Base-by-base conservation (phyloP, 2,888 invertebrate species). In the Tanytarsus gracilentus region DNA sequence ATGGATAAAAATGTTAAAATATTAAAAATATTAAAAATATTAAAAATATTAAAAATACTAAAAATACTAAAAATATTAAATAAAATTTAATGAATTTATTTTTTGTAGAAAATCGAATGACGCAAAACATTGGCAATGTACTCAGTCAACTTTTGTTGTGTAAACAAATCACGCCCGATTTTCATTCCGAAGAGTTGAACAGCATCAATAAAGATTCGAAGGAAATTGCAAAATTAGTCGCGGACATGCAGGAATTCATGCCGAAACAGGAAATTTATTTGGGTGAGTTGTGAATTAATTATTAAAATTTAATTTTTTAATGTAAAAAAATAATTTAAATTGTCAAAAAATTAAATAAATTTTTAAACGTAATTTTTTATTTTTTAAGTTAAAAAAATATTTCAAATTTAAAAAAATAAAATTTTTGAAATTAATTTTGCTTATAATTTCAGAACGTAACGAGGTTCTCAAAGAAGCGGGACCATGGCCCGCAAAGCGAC, bases 101-200 rank as follows among this genome's bases (percentile, higher is more conserved):
- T 64, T 63, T 76, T 74, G 56, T 76, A 88, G 91, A 90, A 70
- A 87, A 85, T 70, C 83, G 88, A 64, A 85, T 88, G n/a, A 87
- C 91, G 51, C 89, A 89, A 56, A 90, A 90, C 75, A 81, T 91
- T 69, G 89, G 90, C 65, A 89, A 88, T 74, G 90, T 89, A 63
- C 86, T 92, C 70, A 88, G 89, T 67, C 90, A 90, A 76, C 88
- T 91, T 66, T 77, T 91, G 66, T 77, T 91, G 62, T 89, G 90
- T 76, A 89, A 90, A 75, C 88, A 88, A 73, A 88, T 90, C 70
- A 88, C 88, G 61, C 88, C 89, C 4, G 89, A 92, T 71, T 92
- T 92, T 76, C 88, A 90, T 74, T 85, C 87, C 70, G 91, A 92
- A 71, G 92, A 92, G 72, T 76, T 91, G 52, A 87, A 85, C 76